Base-by-base conservation (phyloP, 2,888 invertebrate genomes). In the Stenchaetothrips biformis region DNA sequence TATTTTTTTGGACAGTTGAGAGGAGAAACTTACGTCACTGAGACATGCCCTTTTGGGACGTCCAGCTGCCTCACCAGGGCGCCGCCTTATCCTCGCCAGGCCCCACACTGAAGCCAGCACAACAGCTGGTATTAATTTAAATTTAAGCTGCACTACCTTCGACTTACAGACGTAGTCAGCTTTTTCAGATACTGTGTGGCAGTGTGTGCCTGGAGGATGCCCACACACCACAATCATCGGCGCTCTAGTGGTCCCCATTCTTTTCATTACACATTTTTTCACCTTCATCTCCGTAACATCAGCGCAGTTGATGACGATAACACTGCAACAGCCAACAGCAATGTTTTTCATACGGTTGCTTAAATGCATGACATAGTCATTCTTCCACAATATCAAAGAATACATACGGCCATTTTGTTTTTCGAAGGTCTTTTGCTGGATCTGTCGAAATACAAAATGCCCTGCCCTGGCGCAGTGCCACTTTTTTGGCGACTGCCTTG, bases 311-410 rank as follows among this genome's bases (percentile, higher is more conserved):
- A 53, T 2, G 1, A 53, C 53, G 6, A 53, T 53, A 53, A 53
- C 53, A 53, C 53, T 53, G 53, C 53, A 53, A 53, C 53, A 53
- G 53, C 53, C 53, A 53, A 53, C 53, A 53, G 53, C 53, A 53
- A 53, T 53, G 53, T 53, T 53, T 53, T 53, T 53, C 53, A 53
- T 53, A 53, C 53, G 6, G 53, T 53, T 53, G 53, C 53, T 3
- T 37, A 53, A 53, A 53, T 53, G 53, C 53, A 53, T 53, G 53
- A 53, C 53, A 53, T 7, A 53, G 2, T 53, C 53, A 53, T 53
- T 53, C 53, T 53, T 3, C 53, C 53, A 53, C 53, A 53, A 53
- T 53, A 53, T 53, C 53, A 53, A 53, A 53, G 53, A 53, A 3
- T 3, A 53, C 53, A 4, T 37, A 37, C 37, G 37, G 37, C 37